Percentiles rank a stretch among this genome's conserved stretches.
Conservation (phyloP, 2,797 vertebrate genomes). For the Pagetopsis macropterus region DNA sequence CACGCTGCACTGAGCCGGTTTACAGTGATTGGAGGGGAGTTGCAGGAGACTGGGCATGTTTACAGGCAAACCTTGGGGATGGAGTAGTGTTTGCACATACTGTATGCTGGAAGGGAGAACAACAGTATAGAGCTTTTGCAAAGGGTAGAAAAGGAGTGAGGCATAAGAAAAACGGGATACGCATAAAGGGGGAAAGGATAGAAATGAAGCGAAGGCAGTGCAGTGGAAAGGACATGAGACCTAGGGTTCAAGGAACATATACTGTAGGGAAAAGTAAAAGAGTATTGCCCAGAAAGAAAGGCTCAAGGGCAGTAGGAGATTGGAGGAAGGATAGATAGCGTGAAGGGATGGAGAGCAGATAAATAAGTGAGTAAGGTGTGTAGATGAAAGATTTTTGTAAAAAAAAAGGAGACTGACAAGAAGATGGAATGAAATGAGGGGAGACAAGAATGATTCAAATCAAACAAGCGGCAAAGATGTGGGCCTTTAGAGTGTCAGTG, state of each 20-base stretch:
- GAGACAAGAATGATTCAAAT: conserved; percentile 54
- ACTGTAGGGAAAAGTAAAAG: conserved; percentile 51
- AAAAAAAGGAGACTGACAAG: conserved; percentile 40
- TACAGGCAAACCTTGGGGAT: conserved; percentile 79
- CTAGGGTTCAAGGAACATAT: conserved; percentile 51
- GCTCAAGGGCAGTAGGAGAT: conserved; percentile 62
- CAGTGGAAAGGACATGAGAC: conserved; percentile 68
- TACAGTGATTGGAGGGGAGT: conserved; percentile 81
- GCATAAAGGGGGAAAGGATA: conserved; percentile 55
- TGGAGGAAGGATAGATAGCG: conserved; percentile 46
- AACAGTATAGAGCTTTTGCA: conserved; percentile 43
- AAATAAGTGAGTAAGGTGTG: conserved; percentile 53
- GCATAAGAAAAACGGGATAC: conserved; percentile 60
- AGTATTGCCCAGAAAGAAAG: conserved; percentile 60
- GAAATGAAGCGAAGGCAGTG: conserved; percentile 60
- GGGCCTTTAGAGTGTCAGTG: conserved; percentile 63
- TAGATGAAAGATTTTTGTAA: conserved; percentile 55
- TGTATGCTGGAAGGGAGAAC: conserved; percentile 63
- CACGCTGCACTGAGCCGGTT: conserved; percentile 84
- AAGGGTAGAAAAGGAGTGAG: conserved; percentile 50
- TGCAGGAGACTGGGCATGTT: conserved; percentile 80
- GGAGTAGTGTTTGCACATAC: conserved; percentile 77
- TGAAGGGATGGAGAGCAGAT: conserved; percentile 55
- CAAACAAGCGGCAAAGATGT: conserved; percentile 52
- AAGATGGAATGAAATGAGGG: conserved; percentile 51